phyloP scores from a whole-genome alignment of 2,888 invertebrate genomes.

The Ectemnius cavifrons region DNA sequence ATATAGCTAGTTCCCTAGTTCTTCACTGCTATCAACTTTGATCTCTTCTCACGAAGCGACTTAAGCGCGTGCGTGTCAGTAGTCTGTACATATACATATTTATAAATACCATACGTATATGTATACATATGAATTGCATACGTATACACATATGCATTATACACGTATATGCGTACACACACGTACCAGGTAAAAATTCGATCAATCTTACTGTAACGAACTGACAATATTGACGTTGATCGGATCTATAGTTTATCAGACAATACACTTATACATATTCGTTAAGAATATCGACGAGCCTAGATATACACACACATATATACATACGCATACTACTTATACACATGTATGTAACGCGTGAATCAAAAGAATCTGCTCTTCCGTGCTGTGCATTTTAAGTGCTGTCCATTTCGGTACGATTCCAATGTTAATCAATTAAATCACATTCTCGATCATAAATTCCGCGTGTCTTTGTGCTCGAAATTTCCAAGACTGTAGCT shows the following conservation, averaged over 20 bases:
- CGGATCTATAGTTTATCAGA: conserved; percentile 45
- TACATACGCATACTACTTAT: not conserved
- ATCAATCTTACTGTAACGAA: conserved; percentile 38
- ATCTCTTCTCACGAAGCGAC: not conserved
- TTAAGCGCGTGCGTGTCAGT: conserved; percentile 9
- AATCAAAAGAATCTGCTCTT: conserved; percentile 58
- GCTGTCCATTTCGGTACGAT: conserved; percentile 24
- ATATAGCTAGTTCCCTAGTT: no score
- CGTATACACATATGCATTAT: no score
- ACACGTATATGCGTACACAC: conserved; percentile 13
- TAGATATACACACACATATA: not conserved
- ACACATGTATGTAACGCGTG: conserved; percentile 21
- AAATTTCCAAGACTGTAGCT: conserved; percentile 17
- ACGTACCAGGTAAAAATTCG: conserved; percentile 19
- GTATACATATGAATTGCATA: no score
- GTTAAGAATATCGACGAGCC: conserved; percentile 34
- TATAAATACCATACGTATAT: conserved; percentile 5
- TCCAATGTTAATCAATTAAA: conserved; percentile 33
- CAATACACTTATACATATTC: conserved; percentile 42
- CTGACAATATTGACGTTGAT: conserved; percentile 45
- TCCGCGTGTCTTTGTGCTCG: conserved; percentile 33
- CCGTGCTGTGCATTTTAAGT: conserved; percentile 50
- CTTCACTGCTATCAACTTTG: no score
- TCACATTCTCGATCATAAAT: conserved; percentile 30
- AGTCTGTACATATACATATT: conserved; percentile 10